Base-by-base conservation (phyloP, 2,888 invertebrate species). In the Plagodis pulveraria region DNA sequence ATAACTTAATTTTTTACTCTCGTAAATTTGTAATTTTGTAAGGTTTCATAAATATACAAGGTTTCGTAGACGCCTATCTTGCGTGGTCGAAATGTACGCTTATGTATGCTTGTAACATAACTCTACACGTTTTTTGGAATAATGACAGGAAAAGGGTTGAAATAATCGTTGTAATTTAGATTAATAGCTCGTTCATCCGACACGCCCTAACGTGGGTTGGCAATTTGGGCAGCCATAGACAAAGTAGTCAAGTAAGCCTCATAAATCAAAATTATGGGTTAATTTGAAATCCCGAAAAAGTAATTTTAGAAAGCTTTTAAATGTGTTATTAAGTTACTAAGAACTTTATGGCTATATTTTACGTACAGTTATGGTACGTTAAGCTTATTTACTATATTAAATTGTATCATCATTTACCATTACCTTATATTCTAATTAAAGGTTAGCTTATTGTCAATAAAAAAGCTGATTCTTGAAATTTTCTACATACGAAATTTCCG, bases 91-190 rank as follows among this genome's bases (percentile, higher is more conserved):
- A 6, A 1, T n/a, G 5, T 9, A 38, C 32, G 44, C 32, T 36
- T 12, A 38, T 2, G 45, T 60, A 50, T 46, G 36, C 12, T 22
- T n/a, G 6, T 9, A 44, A n/a, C 34, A 56, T 49, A 12, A 51
- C 44, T 70, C 65, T 65, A 61, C 61, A 61, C 62, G 61, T 67
- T 71, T 70, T 75, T 75, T 72, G 69, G 70, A 73, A 73, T 77
- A 76, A 82, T 80, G 75, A 74, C 73, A 71, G 73, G 77, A 74
- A 78, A 84, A 86, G 87, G 86, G 85, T 86, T 82, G 57, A 75
- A 77, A 80, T 86, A 83, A 86, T 84, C 76, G 78, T 71, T 80
- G 80, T 87, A 86, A 87, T 88, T 82, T 82, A 84, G 83, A 87
- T 88, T 83, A 85, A 88, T 87, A 76, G 80, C 72, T 74, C 76